phyloP scores from a whole-genome alignment of 2,888 invertebrate species.

The Melieria picta region DNA sequence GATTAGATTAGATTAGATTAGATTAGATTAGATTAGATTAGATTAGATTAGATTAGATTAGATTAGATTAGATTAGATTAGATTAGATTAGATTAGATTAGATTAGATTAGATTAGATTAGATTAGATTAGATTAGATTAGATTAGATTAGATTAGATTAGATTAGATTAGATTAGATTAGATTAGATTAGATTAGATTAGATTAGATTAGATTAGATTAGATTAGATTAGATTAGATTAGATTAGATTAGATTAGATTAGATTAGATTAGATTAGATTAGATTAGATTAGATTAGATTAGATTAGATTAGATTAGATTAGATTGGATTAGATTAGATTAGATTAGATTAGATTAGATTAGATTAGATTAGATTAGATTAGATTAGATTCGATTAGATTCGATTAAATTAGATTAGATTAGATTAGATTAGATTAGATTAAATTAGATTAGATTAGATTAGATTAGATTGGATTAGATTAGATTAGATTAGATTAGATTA shows the following conservation, averaged over 20 bases:
- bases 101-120: neutral
- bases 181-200: neutral
- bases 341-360: too few species aligned
- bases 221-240: neutral
- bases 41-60: slow-evolving; percentile 1
- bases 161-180: neutral
- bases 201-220: neutral
- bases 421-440: too few species aligned
- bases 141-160: neutral
- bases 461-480: too few species aligned
- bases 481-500: too few species aligned
- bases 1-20: neutral
- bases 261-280: too few species aligned
- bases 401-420: too few species aligned
- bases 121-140: neutral
- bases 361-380: too few species aligned
- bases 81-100: neutral
- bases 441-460: too few species aligned
- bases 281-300: too few species aligned
- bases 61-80: neutral
- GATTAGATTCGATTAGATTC: too few species aligned
- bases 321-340: too few species aligned
- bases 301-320: too few species aligned
- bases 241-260: neutral
- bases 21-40: slow-evolving; percentile 1